A percentile compares a stretch with the other conserved stretches of the same genome.
These are phyloP conservation scores for Bubo blakistoni DNA, from an alignment of 2,113 vertebrate species.

Conservation along the genomic window DNA sequence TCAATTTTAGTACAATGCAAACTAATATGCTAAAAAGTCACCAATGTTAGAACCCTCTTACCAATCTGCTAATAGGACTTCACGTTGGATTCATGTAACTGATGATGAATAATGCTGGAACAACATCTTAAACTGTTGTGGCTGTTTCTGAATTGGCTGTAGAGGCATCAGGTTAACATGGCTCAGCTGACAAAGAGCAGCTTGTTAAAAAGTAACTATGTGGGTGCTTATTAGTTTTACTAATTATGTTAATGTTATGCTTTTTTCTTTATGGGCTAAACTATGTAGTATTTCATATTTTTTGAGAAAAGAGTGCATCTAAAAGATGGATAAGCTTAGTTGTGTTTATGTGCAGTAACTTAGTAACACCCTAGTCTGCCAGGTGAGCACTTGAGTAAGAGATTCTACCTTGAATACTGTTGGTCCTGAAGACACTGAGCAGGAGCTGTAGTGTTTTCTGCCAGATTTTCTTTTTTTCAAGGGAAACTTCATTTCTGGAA, in stretches of 20 bases:
- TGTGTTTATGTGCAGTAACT: not conserved
- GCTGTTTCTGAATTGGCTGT: not conserved
- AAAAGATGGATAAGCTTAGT: not conserved
- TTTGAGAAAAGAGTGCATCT: not conserved
- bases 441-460: not conserved
- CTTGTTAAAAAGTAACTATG: not conserved
- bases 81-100: not conserved
- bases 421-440: not conserved
- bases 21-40: not conserved
- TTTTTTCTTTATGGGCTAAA: not conserved
- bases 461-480: not conserved
- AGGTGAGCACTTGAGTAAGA: not conserved
- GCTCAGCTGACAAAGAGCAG: not conserved
- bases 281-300: not conserved
- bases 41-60: not conserved
- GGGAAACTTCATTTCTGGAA: not conserved
- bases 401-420: not conserved
- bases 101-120: not conserved
- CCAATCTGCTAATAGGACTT: not conserved
- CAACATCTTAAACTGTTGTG: not conserved
- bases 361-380: not conserved
- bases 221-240: not conserved
- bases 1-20: not conserved
- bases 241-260: too few species aligned
- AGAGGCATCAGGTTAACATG: not conserved